Evolutionary conservation across 2,797 vertebrate genomes (phyloP).

Genomic region (Tangara arthus): DNA sequence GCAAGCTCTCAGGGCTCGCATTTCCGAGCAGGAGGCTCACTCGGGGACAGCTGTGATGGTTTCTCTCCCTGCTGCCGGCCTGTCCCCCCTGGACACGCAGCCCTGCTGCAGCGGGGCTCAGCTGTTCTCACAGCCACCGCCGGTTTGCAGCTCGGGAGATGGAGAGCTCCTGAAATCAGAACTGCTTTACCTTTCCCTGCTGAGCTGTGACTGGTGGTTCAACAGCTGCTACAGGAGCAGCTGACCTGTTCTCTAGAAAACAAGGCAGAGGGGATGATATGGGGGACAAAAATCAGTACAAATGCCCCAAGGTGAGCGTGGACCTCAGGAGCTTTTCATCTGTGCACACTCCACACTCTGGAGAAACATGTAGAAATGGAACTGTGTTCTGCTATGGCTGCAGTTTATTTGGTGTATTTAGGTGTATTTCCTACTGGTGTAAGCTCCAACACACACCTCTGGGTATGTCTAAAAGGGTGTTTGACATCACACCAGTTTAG

Average conservation of each 20-base stretch:
- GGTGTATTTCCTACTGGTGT: not conserved
- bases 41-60: not conserved
- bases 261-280: not conserved
- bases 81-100: accelerated
- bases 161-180: not conserved
- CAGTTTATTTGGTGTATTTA: not conserved
- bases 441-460: not conserved
- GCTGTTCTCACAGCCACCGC: not conserved
- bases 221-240: not conserved
- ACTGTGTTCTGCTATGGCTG: not conserved
- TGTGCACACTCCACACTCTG: accelerated
- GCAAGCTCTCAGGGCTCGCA: not conserved
- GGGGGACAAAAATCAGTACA: not conserved
- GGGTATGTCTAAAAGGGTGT: not conserved
- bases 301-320: not conserved
- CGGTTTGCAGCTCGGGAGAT: not conserved
- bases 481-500: not conserved
- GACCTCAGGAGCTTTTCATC: not conserved
- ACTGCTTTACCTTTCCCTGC: not conserved
- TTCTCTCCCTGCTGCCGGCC: not conserved
- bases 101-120: not conserved
- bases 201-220: not conserved
- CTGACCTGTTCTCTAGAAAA: not conserved
- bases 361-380: not conserved
- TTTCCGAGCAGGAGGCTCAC: not conserved